A percentile compares a stretch with the other conserved stretches of the same genome.
Evolutionary conservation across 2,888 invertebrate genomes (phyloP).

Genomic region (Drosophila putrida): DNA sequence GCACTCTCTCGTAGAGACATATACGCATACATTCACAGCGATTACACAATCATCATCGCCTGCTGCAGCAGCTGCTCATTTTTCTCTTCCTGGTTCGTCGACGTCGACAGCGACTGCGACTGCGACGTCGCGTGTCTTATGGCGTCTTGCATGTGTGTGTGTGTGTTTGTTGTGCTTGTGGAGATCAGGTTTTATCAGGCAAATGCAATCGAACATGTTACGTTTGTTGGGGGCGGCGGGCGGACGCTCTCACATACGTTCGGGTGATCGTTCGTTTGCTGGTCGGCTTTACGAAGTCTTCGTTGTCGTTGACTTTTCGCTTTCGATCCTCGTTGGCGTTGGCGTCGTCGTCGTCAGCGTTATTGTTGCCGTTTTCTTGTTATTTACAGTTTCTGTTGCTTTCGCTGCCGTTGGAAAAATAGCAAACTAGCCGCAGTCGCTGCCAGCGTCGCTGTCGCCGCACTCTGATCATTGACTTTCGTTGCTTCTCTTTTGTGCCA

Average conservation of each 20-base stretch:
- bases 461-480: slow-evolving; percentile 82
- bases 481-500: slow-evolving; percentile 68
- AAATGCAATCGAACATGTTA: slow-evolving; percentile 72
- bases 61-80: slow-evolving; percentile 60
- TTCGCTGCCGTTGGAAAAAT: slow-evolving; percentile 75
- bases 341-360: slow-evolving; percentile 16
- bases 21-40: slow-evolving; percentile 54
- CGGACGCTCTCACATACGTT: slow-evolving; percentile 23
- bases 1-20: slow-evolving; percentile 2
- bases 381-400: slow-evolving; percentile 77
- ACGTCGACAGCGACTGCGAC: slow-evolving; percentile 22
- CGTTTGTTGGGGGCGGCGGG: slow-evolving; percentile 56
- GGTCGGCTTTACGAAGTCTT: slow-evolving; percentile 39
- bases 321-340: slow-evolving; percentile 71
- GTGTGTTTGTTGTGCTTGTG: slow-evolving; percentile 40
- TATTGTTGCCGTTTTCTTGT: slow-evolving; percentile 68
- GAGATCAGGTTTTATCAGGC: slow-evolving; percentile 79
- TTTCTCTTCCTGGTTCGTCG: slow-evolving; percentile 84
- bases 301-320: slow-evolving; percentile 67
- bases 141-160: slow-evolving; percentile 39
- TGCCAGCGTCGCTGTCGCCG: slow-evolving; percentile 34
- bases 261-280: slow-evolving; percentile 16
- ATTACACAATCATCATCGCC: slow-evolving; percentile 77
- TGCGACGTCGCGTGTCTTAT: slow-evolving; percentile 58
- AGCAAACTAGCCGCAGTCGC: slow-evolving; percentile 63